Percentiles rank a stretch among this genome's conserved stretches.
phyloP scores from a whole-genome alignment of 2,113 vertebrate species.

The Chlorocebus sabaeus region DNA sequence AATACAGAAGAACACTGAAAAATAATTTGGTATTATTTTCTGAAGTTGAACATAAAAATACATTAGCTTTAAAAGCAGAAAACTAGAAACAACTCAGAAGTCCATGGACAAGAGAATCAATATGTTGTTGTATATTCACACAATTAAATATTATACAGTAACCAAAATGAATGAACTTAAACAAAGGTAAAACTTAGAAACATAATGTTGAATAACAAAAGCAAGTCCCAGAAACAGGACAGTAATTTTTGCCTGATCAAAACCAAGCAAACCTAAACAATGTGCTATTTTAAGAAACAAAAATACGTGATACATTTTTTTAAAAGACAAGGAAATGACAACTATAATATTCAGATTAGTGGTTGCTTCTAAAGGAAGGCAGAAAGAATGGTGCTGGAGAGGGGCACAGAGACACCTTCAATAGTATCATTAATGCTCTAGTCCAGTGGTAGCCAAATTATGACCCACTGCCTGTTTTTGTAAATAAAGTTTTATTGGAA shows the following conservation, averaged over 20 bases:
- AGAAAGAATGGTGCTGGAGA: neutral
- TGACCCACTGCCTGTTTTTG: neutral
- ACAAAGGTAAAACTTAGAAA: neutral
- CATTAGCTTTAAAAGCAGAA: neutral
- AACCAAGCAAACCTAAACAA: slow-evolving; percentile 14
- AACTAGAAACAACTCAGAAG: neutral
- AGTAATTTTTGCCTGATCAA: neutral
- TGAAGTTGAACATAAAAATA: neutral
- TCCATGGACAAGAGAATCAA: neutral
- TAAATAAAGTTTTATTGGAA: neutral
- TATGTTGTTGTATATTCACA: neutral
- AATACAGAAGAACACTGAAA: neutral
- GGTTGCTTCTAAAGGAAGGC: neutral
- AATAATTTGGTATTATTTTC: neutral
- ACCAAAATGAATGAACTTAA: neutral
- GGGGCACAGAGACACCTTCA: neutral
- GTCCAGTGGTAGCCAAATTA: neutral
- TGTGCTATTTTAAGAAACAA: neutral
- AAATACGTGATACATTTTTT: neutral
- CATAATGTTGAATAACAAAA: neutral
- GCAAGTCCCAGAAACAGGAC: neutral
- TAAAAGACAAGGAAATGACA: neutral
- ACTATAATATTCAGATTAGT: neutral
- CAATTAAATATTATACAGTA: neutral
- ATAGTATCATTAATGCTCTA: neutral